Evolutionary conservation across 2,797 vertebrate genomes (phyloP), one percentile per base, ranked within the genome.

Genomic region (Petrocephalus schoutedeni): DNA sequence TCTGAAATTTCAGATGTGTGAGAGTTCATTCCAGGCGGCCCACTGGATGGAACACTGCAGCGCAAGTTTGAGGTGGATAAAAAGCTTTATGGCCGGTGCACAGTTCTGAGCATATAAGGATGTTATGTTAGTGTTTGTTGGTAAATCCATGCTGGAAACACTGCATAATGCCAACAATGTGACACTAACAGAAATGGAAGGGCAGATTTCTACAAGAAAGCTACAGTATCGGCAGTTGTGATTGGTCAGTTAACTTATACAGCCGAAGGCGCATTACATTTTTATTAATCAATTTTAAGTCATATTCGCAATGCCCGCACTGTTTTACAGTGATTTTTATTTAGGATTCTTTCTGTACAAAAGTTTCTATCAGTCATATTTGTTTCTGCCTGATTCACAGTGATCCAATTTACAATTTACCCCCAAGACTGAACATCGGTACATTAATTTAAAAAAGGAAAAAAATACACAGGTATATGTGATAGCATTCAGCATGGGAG

Each of bases 1-100:
- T 88, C 87, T 88, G 87, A 85, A 88, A 88, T 88, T 77, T 88
- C 87, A 88, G 87, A 85, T 74, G 83, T 80, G 57, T 85, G 83
- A 74, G 51, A 85, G 53, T 86, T 86, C 83, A 88, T 86, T 71
- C 67, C 83, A 45, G 87, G 61, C 61, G 53, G 83, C 59, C 85
- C 23, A 74, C 51, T 86, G 87, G 61, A 85, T 51, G 61, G 59
- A 88, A 86, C 49, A 54, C 87, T 85, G 23, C 32, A 64, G 14
- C n/a, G 41, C 10, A 49, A 49, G 36, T 16, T 4, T 51, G 16
- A 45, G 45, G 77, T 82, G 19, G 19, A 82, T 16, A 82, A 2
- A 5, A 16, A 8, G 14, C 41, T 82, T 82, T 51, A 51, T 82
- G 16, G 49, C 41, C 14, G 3, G 77, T 28, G 28, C 28, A 28